Evolutionary conservation across 2,888 invertebrate genomes (phyloP).

Genomic region (Escarpia spicata): DNA sequence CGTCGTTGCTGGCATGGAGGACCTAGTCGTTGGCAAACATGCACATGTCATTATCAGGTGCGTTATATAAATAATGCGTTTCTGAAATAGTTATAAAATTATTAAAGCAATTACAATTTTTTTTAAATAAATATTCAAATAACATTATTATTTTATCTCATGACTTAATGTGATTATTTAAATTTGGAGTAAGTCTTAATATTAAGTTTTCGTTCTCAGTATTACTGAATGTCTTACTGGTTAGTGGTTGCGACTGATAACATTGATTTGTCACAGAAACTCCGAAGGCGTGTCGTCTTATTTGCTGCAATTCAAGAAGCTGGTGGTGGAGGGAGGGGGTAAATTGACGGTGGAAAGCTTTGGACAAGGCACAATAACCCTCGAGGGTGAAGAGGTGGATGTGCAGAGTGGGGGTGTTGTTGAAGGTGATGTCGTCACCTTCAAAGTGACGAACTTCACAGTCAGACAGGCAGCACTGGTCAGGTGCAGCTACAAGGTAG

Average conservation of each 20-base stretch:
- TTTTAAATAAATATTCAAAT: no score
- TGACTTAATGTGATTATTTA: no score
- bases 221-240: background rate
- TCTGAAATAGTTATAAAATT: no score
- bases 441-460: constrained; percentile 43
- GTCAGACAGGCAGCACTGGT: constrained; percentile 47
- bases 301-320: constrained; percentile 39
- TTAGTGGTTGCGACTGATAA: background rate
- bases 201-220: background rate
- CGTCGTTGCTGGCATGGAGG: background rate
- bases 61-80: background rate
- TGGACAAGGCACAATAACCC: constrained; percentile 31
- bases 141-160: no score
- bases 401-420: constrained; percentile 51
- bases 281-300: background rate
- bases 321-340: constrained; percentile 50
- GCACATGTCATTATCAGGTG: background rate
- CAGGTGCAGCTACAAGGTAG: constrained; percentile 13
- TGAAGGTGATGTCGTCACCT: constrained; percentile 44
- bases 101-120: no score
- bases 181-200: background rate
- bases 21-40: background rate
- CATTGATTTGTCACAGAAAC: background rate
- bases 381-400: constrained; percentile 44
- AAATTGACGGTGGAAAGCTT: constrained; percentile 41